Conservation (phyloP, 2,888 invertebrate species). For the Leptopilina syphax region DNA sequence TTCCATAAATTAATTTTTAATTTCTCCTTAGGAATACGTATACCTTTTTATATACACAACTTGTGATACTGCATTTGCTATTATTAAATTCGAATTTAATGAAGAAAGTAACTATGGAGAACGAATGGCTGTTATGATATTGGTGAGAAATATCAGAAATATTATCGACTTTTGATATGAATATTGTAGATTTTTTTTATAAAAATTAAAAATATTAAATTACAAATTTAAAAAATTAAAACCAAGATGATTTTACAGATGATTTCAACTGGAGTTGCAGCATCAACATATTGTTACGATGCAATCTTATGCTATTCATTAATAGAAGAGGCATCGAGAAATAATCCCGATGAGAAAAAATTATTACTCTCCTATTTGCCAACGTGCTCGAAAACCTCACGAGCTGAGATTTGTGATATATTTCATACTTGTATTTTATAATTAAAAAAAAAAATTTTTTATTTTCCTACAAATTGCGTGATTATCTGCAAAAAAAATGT, state of each 20-base stretch:
- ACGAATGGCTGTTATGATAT: neutral
- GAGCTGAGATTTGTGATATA: slow-evolving; percentile 21
- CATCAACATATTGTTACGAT: slow-evolving; percentile 1
- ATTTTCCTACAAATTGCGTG: too few relatives aligned
- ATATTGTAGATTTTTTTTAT: too few relatives aligned
- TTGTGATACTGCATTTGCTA: slow-evolving; percentile 1
- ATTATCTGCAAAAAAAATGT: slow-evolving; percentile 81
- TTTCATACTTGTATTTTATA: slow-evolving; percentile 61
- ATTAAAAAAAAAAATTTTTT: too few relatives aligned
- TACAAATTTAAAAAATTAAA: too few relatives aligned
- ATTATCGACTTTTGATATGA: neutral
- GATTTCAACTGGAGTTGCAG: slow-evolving; percentile 5
- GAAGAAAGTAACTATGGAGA: neutral
- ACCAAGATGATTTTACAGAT: neutral
- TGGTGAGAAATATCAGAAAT: neutral
- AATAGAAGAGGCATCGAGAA: neutral
- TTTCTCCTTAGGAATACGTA: neutral
- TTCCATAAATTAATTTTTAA: neutral
- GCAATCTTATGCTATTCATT: slow-evolving; percentile 6
- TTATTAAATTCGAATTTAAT: slow-evolving; percentile 24
- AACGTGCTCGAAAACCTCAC: slow-evolving; percentile 4
- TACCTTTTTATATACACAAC: neutral
- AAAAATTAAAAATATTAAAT: too few relatives aligned
- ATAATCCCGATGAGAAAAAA: neutral
- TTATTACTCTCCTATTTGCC: neutral